phyloP scores from a whole-genome alignment of 2,888 invertebrate species.

The Syrista parreyssii region DNA sequence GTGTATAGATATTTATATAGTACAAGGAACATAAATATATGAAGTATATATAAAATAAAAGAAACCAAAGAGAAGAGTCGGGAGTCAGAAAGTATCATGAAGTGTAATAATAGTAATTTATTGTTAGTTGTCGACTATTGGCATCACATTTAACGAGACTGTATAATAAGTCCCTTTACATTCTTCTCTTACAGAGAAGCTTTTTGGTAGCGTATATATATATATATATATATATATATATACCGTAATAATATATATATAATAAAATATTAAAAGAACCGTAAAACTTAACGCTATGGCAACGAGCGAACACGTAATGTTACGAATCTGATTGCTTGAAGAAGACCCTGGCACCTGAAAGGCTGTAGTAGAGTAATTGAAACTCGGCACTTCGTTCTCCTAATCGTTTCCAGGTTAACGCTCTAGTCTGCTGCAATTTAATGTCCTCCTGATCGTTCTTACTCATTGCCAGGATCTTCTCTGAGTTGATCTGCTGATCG shows the following conservation, averaged over 20 bases:
- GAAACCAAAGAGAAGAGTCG: not conserved
- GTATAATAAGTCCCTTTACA: not conserved
- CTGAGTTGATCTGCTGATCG: slow-evolving; percentile 76
- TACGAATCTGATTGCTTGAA: slow-evolving; percentile 74
- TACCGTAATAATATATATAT: not conserved
- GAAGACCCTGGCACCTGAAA: slow-evolving; percentile 95
- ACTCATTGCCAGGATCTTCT: slow-evolving; percentile 72
- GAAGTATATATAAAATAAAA: not conserved
- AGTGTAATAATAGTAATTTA: not conserved
- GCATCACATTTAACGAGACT: not conserved
- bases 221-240: not conserved
- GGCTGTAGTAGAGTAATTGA: slow-evolving; percentile 88
- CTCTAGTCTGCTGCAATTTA: slow-evolving; percentile 92
- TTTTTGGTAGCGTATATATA: not conserved
- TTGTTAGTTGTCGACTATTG: not conserved
- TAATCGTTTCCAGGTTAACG: slow-evolving; percentile 87
- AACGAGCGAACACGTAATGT: not conserved
- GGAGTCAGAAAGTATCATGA: not conserved
- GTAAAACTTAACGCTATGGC: not conserved
- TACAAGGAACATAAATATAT: not conserved
- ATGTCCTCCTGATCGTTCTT: slow-evolving; percentile 75
- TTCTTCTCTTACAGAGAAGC: not conserved
- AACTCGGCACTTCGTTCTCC: slow-evolving; percentile 74
- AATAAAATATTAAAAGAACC: not conserved
- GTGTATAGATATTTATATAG: not conserved